Conservation (phyloP, 1,140 invertebrate species). For the Panulirus ornatus region DNA sequence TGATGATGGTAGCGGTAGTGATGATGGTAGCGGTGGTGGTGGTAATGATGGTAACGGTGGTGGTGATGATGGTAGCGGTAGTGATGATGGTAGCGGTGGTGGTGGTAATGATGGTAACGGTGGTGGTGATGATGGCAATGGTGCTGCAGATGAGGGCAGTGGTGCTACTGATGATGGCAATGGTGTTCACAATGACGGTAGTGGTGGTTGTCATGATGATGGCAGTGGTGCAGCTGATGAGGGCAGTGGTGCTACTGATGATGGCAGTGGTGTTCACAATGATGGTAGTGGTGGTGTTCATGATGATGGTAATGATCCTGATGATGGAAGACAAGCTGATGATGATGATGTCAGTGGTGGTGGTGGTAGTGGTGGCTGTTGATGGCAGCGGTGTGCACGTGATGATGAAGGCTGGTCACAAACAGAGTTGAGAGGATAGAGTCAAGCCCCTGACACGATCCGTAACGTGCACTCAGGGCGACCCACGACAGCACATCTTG, state of each 20-base stretch:
- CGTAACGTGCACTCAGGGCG: too few relatives aligned
- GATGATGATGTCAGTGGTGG: neutral
- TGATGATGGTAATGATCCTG: neutral
- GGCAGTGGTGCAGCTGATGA: too few relatives aligned
- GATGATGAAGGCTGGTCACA: too few relatives aligned
- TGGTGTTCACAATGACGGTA: neutral
- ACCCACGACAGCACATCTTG: too few relatives aligned
- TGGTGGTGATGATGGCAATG: neutral
- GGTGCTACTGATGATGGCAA: too few relatives aligned
- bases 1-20: neutral
- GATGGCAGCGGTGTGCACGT: too few relatives aligned
- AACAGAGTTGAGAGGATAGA: too few relatives aligned
- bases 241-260: too few relatives aligned
- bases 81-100: neutral
- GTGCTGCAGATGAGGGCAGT: too few relatives aligned
- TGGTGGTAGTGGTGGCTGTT: too few relatives aligned
- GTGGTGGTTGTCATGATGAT: neutral
- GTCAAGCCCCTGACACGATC: too few relatives aligned
- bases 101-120: constrained; percentile 3
- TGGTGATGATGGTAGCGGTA: neutral
- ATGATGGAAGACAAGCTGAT: too few relatives aligned
- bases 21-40: constrained; percentile 11
- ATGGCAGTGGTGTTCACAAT: neutral
- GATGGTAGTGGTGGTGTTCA: neutral
- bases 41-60: neutral